Percentiles rank a stretch among this genome's conserved stretches.
These are phyloP conservation scores for Nerophis ophidion DNA, from an alignment of 2,113 vertebrate species.

Conservation along the genomic window DNA sequence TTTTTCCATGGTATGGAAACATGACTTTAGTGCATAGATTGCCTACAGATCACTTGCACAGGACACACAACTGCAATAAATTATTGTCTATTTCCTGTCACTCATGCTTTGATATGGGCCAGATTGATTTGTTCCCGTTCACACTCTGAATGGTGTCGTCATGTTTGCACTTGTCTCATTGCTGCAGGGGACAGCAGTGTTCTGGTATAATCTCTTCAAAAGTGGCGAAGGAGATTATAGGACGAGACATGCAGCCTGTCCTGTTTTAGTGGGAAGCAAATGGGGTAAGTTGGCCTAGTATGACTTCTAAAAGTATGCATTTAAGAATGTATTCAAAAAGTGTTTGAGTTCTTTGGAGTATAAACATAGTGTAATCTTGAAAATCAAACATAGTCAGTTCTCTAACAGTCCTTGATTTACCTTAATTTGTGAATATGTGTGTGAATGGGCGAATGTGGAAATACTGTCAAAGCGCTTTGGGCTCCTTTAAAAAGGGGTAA, in stretches of 20 bases:
- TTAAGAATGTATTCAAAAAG: no score
- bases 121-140: no score
- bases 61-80: neutral
- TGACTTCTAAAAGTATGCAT: neutral
- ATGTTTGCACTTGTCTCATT: neutral
- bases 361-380: neutral
- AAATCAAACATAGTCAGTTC: no score
- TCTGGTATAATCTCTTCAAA: slow-evolving; percentile 94
- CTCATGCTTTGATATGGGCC: neutral
- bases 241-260: slow-evolving; percentile 93
- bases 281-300: slow-evolving; percentile 79
- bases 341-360: neutral
- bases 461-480: no score
- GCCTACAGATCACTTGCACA: neutral
- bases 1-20: neutral
- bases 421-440: no score
- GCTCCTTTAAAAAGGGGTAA: no score
- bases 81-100: neutral
- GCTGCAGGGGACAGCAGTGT: slow-evolving; percentile 90
- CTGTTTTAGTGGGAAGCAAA: slow-evolving; percentile 94
- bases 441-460: no score
- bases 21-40: neutral
- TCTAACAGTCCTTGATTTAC: no score
- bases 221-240: slow-evolving; percentile 95
- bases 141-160: neutral